Conservation (phyloP, 1,140 invertebrate species). For the Grapholita molesta region DNA sequence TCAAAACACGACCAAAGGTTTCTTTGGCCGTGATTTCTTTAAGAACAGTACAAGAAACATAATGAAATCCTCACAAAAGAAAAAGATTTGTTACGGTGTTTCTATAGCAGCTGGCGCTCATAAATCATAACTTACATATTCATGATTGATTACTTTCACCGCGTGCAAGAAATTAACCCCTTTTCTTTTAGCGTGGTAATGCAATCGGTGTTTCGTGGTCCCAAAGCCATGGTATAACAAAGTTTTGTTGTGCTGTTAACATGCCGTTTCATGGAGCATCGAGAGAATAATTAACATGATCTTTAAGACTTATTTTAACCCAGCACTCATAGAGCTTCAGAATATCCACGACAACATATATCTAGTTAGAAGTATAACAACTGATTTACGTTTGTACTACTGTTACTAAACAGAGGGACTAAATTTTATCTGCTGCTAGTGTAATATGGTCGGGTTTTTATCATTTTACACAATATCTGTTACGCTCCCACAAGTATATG, state of each 20-base stretch:
- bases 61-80: conserved; percentile 23
- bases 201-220: background rate
- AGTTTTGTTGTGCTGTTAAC: background rate
- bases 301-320: no score
- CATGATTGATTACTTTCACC: conserved; percentile 40
- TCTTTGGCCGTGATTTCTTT: no score
- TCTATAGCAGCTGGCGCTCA: conserved; percentile 32
- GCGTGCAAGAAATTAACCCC: conserved; percentile 32
- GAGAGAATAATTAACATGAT: background rate
- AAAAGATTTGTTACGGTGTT: conserved; percentile 31
- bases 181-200: conserved; percentile 21
- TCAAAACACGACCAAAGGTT: no score
- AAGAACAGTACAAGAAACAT: conserved; percentile 18
- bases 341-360: no score
- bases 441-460: no score
- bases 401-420: no score
- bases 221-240: background rate
- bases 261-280: background rate
- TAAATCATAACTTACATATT: conserved; percentile 40
- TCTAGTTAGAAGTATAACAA: no score
- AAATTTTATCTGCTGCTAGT: no score
- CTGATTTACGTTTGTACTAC: no score
- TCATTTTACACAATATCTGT: no score
- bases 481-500: no score
- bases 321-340: no score